Evolutionary conservation across 2,888 invertebrate species (phyloP).

Genomic region (Drosophila borborema): DNA sequence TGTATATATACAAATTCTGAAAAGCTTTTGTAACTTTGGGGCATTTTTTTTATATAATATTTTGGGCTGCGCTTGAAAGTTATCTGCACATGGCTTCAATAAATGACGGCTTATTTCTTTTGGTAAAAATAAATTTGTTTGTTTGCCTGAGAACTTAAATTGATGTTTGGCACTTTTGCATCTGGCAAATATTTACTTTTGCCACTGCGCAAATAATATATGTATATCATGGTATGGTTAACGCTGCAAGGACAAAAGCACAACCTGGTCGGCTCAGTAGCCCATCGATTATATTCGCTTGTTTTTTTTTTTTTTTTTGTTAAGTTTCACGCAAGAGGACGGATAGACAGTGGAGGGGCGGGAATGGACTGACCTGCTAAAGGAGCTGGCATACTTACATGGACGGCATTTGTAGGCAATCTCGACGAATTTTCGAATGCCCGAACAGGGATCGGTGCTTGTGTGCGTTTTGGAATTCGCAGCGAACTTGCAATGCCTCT

Average conservation of each 20-base stretch:
- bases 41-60: not conserved
- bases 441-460: constrained; percentile 94
- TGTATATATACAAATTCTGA: not conserved
- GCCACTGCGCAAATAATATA: constrained; percentile 62
- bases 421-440: constrained; percentile 96
- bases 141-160: constrained; percentile 60
- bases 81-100: constrained; percentile 32
- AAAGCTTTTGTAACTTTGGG: not conserved
- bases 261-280: constrained; percentile 26
- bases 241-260: constrained; percentile 49
- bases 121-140: constrained; percentile 56
- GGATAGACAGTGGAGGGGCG: not conserved
- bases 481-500: constrained; percentile 95
- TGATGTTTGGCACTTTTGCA: constrained; percentile 70
- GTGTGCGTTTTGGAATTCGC: constrained; percentile 93
- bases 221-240: constrained; percentile 60
- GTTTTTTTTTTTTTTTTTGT: constrained; percentile 10
- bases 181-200: constrained; percentile 68
- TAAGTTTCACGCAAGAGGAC: constrained; percentile 37
- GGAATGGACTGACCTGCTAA: constrained; percentile 46
- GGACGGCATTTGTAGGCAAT: constrained; percentile 98
- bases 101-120: constrained; percentile 35
- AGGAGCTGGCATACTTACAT: constrained; percentile 89
- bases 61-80: not conserved
- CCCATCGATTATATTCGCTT: constrained; percentile 52